Base-by-base conservation (phyloP, 1,140 invertebrate genomes). In the Akabosia matsudoensis region DNA sequence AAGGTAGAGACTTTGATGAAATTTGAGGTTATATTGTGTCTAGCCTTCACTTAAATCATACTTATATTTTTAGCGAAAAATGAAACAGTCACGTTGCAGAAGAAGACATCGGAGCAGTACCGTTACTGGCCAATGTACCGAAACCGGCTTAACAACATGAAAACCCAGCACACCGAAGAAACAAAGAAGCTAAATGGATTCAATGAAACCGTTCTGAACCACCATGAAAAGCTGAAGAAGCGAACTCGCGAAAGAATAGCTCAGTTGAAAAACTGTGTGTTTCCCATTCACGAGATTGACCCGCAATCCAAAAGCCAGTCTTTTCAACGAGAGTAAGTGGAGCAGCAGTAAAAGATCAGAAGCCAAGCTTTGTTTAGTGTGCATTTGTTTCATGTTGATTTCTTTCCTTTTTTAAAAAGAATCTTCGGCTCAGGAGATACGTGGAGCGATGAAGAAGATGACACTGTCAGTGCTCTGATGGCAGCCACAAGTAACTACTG, bases 401-500 rank as follows among this genome's bases (percentile, higher is more conserved):
- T 28, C 24, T 64, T 64, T 64, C 10, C 10, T 4, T 10, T 28
- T 64, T n/a, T 56, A 56, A 7, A 83, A 84, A 84, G 82, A 82
- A 37, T 85, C 78, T 76, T 85, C 82, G 77, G 88, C 85, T 33
- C 86, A 87, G 81, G 84, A 87, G 87, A 87, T 72, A 37, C 70
- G 22, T 72, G 70, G 70, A 72, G 86, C 84, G 86, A 87, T 84
- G 85, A 88, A 85, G 83, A 85, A 80, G 88, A 90, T 85, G 88
- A 88, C 79, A 91, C 90, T 33, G 89, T 90, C 28, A 90, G 86
- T 81, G 91, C 90, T 13, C 85, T 93, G 74, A 90, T 91, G 14
- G 92, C 93, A 84, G 92, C 92, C 24, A 90, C 89, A 89, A 83
- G 92, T 90, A 14, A 90, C 90, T 18, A 92, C 91, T 79, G 87